These are phyloP conservation scores for Rhinichthys osculus DNA, from an alignment of 2,797 vertebrate genomes.

Conservation along the genomic window DNA sequence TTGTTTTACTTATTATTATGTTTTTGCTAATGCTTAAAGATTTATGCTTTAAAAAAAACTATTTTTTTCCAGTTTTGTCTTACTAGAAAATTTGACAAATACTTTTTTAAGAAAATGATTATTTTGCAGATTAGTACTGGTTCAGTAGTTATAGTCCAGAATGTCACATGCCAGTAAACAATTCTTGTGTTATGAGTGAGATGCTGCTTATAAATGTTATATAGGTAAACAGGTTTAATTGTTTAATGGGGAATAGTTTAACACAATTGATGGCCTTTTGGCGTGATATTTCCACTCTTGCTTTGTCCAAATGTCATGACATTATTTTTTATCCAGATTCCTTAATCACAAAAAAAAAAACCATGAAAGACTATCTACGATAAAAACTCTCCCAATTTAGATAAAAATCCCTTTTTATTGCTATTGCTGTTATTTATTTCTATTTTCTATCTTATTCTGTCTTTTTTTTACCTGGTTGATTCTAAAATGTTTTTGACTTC, in stretches of 20 bases:
- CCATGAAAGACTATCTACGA: background rate
- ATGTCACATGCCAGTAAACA: conserved; percentile 4
- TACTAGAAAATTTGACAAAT: background rate
- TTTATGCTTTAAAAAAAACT: background rate
- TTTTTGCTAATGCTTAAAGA: too few relatives aligned
- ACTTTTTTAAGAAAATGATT: conserved; percentile 3
- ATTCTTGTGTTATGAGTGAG: background rate
- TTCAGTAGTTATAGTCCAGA: background rate
- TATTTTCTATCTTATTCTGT: background rate
- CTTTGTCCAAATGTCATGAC: background rate
- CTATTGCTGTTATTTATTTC: conserved; percentile 30
- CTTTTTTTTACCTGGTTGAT: conserved; percentile 17
- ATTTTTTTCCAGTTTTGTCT: background rate
- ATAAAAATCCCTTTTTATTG: background rate
- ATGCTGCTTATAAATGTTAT: conserved; percentile 8
- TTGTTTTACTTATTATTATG: too few relatives aligned
- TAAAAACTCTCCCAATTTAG: background rate
- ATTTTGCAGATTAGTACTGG: background rate
- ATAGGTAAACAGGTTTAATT: background rate
- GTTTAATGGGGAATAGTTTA: background rate
- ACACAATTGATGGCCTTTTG: background rate
- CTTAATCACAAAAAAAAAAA: background rate
- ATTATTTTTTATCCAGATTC: background rate
- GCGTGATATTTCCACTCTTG: background rate
- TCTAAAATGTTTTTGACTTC: background rate